Conservation (phyloP, 2,797 vertebrate genomes). For the Sebastiscus albofasciatus region DNA sequence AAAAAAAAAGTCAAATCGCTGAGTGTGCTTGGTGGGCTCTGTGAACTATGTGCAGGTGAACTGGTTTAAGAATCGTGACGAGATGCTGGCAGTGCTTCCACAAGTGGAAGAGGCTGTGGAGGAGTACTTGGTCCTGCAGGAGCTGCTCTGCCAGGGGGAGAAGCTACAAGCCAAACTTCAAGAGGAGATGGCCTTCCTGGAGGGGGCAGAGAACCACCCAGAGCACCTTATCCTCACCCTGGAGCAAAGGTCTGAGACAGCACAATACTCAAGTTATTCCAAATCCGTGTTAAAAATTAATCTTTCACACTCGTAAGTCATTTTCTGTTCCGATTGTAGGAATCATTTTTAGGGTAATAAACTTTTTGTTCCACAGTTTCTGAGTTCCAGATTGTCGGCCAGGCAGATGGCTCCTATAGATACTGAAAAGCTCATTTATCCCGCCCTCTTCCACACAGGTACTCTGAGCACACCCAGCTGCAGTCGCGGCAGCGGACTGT, state of each 20-base stretch:
- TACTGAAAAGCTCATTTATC: neutral
- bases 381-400: neutral
- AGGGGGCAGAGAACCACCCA: constrained; percentile 90
- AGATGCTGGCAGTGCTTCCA: constrained; percentile 93
- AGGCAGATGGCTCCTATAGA: neutral
- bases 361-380: neutral
- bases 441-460: constrained; percentile 76
- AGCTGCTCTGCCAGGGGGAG: constrained; percentile 91
- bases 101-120: constrained; percentile 92
- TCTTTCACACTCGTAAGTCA: neutral
- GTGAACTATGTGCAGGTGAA: constrained; percentile 86
- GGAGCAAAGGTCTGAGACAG: constrained; percentile 85
- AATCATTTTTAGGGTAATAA: neutral
- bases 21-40: neutral
- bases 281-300: neutral
- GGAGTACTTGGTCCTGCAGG: constrained; percentile 93
- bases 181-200: constrained; percentile 93
- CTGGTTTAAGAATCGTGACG: constrained; percentile 99
- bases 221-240: constrained; percentile 93
- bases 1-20: too few relatives aligned
- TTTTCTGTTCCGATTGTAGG: neutral
- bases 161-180: constrained; percentile 91
- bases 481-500: constrained; percentile 94
- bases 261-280: neutral
- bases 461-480: constrained; percentile 95